A percentile compares a stretch with the other conserved stretches of the same genome.
Conservation (phyloP, 2,797 vertebrate genomes). For the Mus caroli region DNA sequence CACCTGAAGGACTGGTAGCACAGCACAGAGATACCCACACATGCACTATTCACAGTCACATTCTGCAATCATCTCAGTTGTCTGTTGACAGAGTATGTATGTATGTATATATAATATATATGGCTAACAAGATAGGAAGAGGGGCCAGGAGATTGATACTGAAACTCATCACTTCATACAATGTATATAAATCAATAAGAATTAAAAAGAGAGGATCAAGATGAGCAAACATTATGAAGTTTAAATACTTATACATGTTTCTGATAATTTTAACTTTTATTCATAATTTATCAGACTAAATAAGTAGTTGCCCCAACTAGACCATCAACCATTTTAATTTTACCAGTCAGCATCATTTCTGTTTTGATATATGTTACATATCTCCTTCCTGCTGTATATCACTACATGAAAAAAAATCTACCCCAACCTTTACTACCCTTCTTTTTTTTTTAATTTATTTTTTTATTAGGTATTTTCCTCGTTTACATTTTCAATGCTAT, state of each 20-base stretch:
- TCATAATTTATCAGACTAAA: slow-evolving; percentile 41
- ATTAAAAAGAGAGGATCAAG: neutral
- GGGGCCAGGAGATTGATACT: neutral
- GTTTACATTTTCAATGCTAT: too few species aligned
- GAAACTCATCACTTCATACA: neutral
- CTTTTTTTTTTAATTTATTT: too few species aligned
- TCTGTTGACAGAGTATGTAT: neutral
- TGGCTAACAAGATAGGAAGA: neutral
- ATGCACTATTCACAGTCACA: neutral
- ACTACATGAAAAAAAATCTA: neutral
- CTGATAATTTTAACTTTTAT: slow-evolving; percentile 48
- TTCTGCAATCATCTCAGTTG: neutral
- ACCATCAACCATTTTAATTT: slow-evolving; percentile 22
- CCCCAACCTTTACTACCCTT: neutral
- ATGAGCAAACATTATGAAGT: neutral
- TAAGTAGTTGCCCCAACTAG: neutral
- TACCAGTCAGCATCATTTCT: neutral
- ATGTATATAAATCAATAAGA: neutral
- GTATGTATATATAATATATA: neutral
- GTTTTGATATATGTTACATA: neutral
- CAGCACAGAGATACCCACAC: neutral
- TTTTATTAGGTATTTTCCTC: too few species aligned
- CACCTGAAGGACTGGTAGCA: neutral
- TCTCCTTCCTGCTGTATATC: neutral
- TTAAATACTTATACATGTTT: slow-evolving; percentile 29